Base-by-base conservation (phyloP, 2,113 vertebrate species). In the Tonatia bakeri region DNA sequence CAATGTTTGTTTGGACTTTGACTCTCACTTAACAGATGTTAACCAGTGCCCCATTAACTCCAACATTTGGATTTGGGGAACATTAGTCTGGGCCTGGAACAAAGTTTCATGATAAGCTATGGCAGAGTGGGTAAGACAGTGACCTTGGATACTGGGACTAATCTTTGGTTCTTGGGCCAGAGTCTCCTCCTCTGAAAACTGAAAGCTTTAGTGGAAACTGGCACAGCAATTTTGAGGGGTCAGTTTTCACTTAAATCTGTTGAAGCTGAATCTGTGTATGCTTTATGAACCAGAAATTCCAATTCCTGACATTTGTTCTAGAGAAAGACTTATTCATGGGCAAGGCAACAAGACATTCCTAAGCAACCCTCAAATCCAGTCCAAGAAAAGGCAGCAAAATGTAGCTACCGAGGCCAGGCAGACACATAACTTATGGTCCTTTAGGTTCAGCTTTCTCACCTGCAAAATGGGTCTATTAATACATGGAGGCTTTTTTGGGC, bases 21-120 rank as follows among this genome's bases (percentile, higher is more conserved):
- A 95, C 90, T 96, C 90, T 93, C 80, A 81, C 26, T 93, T 98
- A 97, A 97, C 83, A 92, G 70, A 70, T 96, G 89, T 98, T 98
- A 97, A 97, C 91, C 43, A 59, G 90, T 89, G 86, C 22, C 38
- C 56, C 69, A 7, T 83, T 33, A 59, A 95, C 96, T 85, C 33
- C 3, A 72, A 90, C 17, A 13, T 61, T 12, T 26, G 59, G 59
- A 4, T 94, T 69, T 81, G 95, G 67, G 84, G 61, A 43, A 61
- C 7, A 2, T 86, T 31, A 31, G 26, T 16, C 28, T 47, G 36
- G 31, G 69, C 16, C 28, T 56, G 12, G 47, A 72, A 69, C 19
- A 38, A 79, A 31, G 36, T 59, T 54, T 56, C 24, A 1, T 56
- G 47, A 59, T 45, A 72, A 38, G 12, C 28, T 33, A 7, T 65